Percentiles rank a stretch among this genome's conserved stretches.
These are phyloP conservation scores for Achlya flavicornis DNA, from an alignment of 2,888 invertebrate species.

Conservation along the genomic window DNA sequence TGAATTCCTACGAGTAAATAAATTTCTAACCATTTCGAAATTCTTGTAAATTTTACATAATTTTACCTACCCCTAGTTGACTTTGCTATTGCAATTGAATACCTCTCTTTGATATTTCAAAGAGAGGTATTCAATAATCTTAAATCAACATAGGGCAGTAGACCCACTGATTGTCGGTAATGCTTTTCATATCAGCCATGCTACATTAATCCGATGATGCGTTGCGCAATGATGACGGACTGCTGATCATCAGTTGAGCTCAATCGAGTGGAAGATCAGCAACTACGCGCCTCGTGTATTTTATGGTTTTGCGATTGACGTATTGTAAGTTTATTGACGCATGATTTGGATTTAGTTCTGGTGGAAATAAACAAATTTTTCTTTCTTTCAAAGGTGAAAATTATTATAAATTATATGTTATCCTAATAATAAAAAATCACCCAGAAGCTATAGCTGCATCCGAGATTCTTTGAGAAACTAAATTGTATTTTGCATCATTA, in stretches of 20 bases:
- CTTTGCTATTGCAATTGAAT: no score
- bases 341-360: no score
- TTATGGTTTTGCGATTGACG: not conserved
- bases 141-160: not conserved
- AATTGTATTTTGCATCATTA: not conserved
- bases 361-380: not conserved
- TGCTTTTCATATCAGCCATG: constrained; percentile 4
- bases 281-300: constrained; percentile 3
- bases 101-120: no score
- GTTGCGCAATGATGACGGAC: constrained; percentile 3
- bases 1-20: not conserved
- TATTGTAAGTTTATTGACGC: not conserved
- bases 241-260: not conserved
- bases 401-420: no score
- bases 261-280: constrained; percentile 8
- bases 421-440: no score
- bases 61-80: no score
- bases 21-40: no score
- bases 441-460: no score
- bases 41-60: no score
- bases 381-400: no score
- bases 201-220: constrained; percentile 7
- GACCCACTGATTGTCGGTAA: not conserved
- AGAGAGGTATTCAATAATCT: not conserved
- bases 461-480: not conserved